Evolutionary conservation across 2,888 invertebrate species (phyloP), one percentile per base, ranked within the genome.

Genomic region (Eucera pruinosa): DNA sequence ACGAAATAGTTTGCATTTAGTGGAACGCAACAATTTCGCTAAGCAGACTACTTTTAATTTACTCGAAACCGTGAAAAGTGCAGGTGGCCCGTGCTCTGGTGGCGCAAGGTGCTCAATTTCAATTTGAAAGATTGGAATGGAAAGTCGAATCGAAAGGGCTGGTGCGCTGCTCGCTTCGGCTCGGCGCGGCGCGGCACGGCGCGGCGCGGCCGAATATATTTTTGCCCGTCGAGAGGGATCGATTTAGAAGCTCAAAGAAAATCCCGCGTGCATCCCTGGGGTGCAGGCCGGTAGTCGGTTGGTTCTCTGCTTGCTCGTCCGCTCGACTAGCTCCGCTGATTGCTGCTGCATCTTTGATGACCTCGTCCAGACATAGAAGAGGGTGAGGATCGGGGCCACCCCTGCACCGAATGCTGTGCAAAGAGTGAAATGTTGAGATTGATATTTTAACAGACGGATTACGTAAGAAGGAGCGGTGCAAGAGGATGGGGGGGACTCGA

Each of bases 281-380:
- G 85, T 86, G 70, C 72, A 54, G 60, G 66, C 45, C 41, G 80
- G 81, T 70, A 62, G 69, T 68, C 80, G 83, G 80, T 41, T n/a
- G 39, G 50, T 71, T 75, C 78, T 79, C 82, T 77, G 86, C 87
- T 86, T 80, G 87, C 86, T 87, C 85, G 88, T 87, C 83, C 88
- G 88, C 85, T 87, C 88, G 91, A 91, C 90, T 89, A 90, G 91
- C 90, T 88, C 83, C 87, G 89, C 90, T 92, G 92, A 92, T 92
- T 92, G 91, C 92, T 92, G 89, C 80, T 92, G 91, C 91, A 92
- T 92, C 89, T 92, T 92, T 92, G 91, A 92, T 92, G 92, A 91
- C 89, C 90, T 89, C 89, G 89, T 87, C 90, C 91, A 91, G 91
- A 91, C 91, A 86, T 87, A 82, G 85, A 78, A 84, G 84, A 83